Conservation (phyloP, 2,113 vertebrate species). For the Rhinolophus ferrumequinum region DNA sequence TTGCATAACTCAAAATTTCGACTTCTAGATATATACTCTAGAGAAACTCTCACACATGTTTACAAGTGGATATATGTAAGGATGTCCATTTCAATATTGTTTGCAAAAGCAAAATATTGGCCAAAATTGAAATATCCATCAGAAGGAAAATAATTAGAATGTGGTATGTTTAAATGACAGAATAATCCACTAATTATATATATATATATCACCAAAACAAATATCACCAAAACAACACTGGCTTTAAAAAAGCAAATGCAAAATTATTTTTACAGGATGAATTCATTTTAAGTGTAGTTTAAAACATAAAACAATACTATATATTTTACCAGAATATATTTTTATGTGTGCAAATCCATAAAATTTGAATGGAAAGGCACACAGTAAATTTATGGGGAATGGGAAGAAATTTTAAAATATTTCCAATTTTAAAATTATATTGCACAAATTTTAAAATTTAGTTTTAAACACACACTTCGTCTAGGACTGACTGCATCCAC, state of each 20-base stretch:
- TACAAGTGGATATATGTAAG: not conserved
- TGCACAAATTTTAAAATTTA: not conserved
- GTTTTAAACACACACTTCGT: not conserved
- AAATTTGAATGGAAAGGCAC: not conserved
- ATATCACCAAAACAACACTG: not conserved
- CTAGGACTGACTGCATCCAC: not conserved
- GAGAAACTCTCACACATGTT: not conserved
- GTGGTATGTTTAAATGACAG: not conserved
- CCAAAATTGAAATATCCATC: not conserved
- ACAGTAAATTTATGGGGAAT: not conserved
- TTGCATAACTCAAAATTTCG: not conserved
- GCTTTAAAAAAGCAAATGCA: not conserved
- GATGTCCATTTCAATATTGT: not conserved
- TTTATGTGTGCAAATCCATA: not conserved
- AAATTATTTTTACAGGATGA: not conserved
- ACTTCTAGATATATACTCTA: not conserved
- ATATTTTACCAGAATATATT: not conserved
- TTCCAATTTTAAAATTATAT: not conserved
- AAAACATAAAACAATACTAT: not conserved
- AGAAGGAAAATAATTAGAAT: not conserved
- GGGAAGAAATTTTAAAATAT: not conserved
- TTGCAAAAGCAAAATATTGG: conserved; percentile 6
- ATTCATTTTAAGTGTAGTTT: not conserved
- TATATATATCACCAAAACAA: no score
- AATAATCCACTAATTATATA: not conserved